Evolutionary conservation across 2,888 invertebrate species (phyloP), one percentile per base, ranked within the genome.

Genomic region (Ischnura elegans): DNA sequence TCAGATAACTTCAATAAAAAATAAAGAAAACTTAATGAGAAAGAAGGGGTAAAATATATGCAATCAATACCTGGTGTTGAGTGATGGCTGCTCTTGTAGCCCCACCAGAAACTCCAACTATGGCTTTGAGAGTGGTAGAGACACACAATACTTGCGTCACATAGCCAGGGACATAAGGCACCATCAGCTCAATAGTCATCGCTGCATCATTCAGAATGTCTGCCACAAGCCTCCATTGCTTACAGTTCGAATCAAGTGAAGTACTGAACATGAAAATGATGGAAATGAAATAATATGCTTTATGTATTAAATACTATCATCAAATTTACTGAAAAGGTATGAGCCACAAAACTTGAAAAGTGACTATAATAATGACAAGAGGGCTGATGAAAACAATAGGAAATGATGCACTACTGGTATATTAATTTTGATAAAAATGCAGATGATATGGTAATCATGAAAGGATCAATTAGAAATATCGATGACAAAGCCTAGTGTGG

Each of bases 151-250:
- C 36, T 21, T 36, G 43, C 13, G 93, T 51, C 93, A 97, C 97
- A 94, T 96, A 96, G 36, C 96, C 95, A 45, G 96, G 96, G 95
- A 98, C 97, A 94, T 97, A 96, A 29, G 99, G 98, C 94, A 98
- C 96, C 46, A 98, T 96, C 94, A 99, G 97, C 96, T 99, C 99
- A 93, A 99, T 96, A 94, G 98, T 97, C 97, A 99, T 98, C 0
- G 99, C 99, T 76, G 97, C 95, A 96, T 99, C 99, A 96, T 99
- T 99, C 19, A 99, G 96, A 93, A 98, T 97, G 96, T 99, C 99
- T 21, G 99, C 99, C 96, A 98, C 98, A 55, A 99, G 96, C 93
- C 99, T 97, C 99, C 99, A 99, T 95, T 98, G 98, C 96, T 99
- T 99, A 95, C 99, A 99, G 95, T 99, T 98, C 55, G 98, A 97